These are phyloP conservation scores for Polypedilum vanderplanki DNA, from an alignment of 1,140 invertebrate species.

Conservation along the genomic window DNA sequence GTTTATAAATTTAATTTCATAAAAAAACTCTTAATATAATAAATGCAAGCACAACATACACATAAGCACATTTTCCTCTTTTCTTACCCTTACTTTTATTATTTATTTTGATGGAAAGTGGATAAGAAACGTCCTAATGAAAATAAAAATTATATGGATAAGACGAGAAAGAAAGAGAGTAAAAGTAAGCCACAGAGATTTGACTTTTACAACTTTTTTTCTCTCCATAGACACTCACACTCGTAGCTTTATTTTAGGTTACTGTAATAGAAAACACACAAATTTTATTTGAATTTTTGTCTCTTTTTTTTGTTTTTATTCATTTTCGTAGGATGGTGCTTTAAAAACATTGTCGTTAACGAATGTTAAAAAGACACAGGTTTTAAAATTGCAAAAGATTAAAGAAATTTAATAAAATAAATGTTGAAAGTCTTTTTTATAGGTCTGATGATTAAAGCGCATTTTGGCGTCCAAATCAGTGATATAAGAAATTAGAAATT, in stretches of 20 bases:
- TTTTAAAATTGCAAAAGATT: neutral
- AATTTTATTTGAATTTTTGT: slow-evolving; percentile 6
- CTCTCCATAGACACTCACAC: neutral
- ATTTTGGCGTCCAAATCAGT: too few species aligned
- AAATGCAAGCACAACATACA: neutral
- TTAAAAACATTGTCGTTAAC: neutral
- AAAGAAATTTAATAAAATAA: slow-evolving; percentile 12
- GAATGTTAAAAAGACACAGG: neutral
- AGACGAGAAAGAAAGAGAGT: neutral
- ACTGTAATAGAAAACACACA: neutral
- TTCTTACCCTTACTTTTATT: neutral
- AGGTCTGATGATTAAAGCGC: too few species aligned
- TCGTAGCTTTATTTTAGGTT: neutral
- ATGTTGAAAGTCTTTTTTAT: too few species aligned
- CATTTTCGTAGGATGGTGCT: neutral
- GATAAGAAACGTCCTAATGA: neutral
- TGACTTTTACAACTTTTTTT: slow-evolving; percentile 19
- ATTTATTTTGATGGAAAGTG: neutral
- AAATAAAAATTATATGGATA: neutral
- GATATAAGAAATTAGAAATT: too few species aligned
- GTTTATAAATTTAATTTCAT: neutral
- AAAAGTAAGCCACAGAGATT: slow-evolving; percentile 16
- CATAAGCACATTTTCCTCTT: neutral
- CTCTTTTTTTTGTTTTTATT: neutral
- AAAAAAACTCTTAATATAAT: neutral